Percentiles rank a stretch among this genome's conserved stretches.
These are phyloP conservation scores for Erpetoichthys calabaricus DNA, from an alignment of 2,797 vertebrate species.

Conservation along the genomic window DNA sequence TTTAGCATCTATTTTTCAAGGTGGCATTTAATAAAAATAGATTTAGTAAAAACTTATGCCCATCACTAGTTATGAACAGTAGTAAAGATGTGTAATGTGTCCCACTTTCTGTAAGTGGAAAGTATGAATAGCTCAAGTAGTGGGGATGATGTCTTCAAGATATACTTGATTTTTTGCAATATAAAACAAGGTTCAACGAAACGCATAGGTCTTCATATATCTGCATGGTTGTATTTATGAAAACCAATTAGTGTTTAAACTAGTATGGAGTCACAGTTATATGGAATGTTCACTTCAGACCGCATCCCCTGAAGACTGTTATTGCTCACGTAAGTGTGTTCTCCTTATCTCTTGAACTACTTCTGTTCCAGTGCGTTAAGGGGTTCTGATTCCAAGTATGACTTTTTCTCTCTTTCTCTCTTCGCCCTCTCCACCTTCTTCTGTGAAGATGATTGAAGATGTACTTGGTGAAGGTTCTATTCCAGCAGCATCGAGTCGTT, in stretches of 20 bases:
- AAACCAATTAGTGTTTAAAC: too few species aligned
- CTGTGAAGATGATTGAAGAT: constrained; percentile 86
- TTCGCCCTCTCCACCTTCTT: constrained; percentile 9
- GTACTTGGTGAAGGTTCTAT: constrained; percentile 84
- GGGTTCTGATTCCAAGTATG: neutral
- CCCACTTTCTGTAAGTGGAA: too few species aligned
- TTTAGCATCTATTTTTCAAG: too few species aligned
- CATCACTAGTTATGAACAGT: constrained; percentile 26
- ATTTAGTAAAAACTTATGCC: constrained; percentile 45
- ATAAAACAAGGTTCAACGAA: too few species aligned
- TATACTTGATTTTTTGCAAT: too few species aligned
- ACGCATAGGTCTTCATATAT: too few species aligned
- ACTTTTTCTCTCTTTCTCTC: constrained; percentile 6
- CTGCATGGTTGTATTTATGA: too few species aligned
- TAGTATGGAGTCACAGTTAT: too few species aligned
- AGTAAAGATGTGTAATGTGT: too few species aligned
- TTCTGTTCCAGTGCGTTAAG: constrained; percentile 17
- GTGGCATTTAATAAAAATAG: too few species aligned
- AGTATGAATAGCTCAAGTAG: too few species aligned
- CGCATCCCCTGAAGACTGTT: neutral
- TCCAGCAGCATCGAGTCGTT: constrained; percentile 69
- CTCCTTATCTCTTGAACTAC: constrained; percentile 11
- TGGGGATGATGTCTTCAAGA: too few species aligned
- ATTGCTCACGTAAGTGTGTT: constrained; percentile 40
- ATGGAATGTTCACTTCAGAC: neutral